Base-by-base conservation (phyloP, 53 echinoderm and acorn worm species). In the Paelopatides confundens region DNA sequence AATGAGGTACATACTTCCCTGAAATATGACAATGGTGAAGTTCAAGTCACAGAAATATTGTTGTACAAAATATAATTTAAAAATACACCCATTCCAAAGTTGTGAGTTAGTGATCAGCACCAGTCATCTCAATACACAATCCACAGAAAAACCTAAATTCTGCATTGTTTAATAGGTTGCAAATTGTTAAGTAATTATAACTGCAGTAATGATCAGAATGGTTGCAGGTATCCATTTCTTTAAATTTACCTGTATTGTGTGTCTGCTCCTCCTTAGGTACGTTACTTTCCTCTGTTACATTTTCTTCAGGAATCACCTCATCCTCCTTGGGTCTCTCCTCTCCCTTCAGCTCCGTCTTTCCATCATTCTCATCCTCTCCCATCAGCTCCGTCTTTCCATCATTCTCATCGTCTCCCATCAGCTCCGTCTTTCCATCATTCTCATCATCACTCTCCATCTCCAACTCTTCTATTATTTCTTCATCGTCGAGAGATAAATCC, bases 341-440 rank as follows among this genome's bases (percentile, higher is more conserved):
- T 39, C 68, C 96, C 31, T 77, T 78, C n/a, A 68, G 85, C 24
- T 87, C 90, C 13, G 46, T 76, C 12, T 63, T 52, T 35, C 24
- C 43, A 4, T 31, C 17, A 14, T 74, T 77, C 17, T 77, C 87
- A 35, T 82, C 37, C 62, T 77, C 30, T 31, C 28, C 81, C 46
- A 28, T 38, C 77, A 46, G 7, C 31, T 81, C 81, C 3, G 24
- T 53, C 31, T 63, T 52, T 35, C 24, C 43, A 4, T 31, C 17
- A 14, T 74, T 77, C 17, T 77, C 87, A 35, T 82, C 37, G 62
- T 77, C 30, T 31, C 28, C 81, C 46, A 28, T 38, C 77, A 46
- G 7, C 31, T 81, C 81, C 3, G 24, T 53, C 31, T 24, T n/a
- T 30, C 13, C 54, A 2, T 27, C 30, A 31, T 65, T 35, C 35